These are phyloP conservation scores for Sturnira hondurensis DNA, from an alignment of 2,113 vertebrate genomes.

Conservation along the genomic window DNA sequence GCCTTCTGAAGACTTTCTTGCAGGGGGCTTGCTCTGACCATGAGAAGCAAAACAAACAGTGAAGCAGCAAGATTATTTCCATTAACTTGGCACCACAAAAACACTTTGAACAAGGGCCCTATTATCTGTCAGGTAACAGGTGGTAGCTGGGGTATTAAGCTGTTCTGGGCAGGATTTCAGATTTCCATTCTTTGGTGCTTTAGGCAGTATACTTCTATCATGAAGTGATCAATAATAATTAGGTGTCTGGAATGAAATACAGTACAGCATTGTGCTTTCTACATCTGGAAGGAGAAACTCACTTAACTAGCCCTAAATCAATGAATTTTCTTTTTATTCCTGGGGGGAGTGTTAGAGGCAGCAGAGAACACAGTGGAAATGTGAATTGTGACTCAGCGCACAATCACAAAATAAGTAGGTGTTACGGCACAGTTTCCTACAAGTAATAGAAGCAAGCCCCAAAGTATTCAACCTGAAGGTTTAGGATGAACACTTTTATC, in stretches of 20 bases:
- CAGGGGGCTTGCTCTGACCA: background rate
- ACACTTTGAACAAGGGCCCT: background rate
- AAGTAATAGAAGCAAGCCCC: background rate
- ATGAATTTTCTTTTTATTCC: constrained; percentile 27
- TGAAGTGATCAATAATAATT: constrained; percentile 63
- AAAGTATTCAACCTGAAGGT: background rate
- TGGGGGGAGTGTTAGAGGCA: background rate
- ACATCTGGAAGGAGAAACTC: constrained; percentile 32
- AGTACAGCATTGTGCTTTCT: background rate
- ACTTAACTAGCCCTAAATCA: constrained; percentile 41
- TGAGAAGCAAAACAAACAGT: background rate
- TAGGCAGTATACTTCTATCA: background rate
- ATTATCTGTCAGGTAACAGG: constrained; percentile 41
- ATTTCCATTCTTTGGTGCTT: constrained; percentile 53
- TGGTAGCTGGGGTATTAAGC: background rate
- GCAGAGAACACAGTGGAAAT: background rate
- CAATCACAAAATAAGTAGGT: background rate
- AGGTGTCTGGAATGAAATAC: constrained; percentile 51
- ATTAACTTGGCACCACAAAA: background rate
- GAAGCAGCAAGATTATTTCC: background rate
- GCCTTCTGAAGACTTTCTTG: background rate
- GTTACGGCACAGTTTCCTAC: background rate
- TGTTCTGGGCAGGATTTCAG: constrained; percentile 62
- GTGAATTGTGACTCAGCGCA: background rate
- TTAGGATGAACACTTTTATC: background rate